A percentile compares a stretch with the other conserved stretches of the same genome.
Conservation (phyloP, 2,888 invertebrate genomes). For the Himalopsyche kuldschensis region DNA sequence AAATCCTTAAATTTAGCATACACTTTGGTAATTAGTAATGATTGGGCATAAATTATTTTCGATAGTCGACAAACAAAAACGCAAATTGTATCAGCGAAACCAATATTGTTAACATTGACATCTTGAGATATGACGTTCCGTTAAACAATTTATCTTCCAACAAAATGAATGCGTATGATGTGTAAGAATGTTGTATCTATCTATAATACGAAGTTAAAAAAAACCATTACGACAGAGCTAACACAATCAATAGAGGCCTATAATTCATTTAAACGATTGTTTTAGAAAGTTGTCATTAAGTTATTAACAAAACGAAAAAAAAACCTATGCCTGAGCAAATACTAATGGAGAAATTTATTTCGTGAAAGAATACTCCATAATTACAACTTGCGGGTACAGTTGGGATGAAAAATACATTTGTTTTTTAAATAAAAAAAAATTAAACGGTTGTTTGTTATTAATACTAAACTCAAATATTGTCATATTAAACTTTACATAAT, state of each 20-base stretch:
- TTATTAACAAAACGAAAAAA: neutral
- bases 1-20: no score
- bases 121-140: no score
- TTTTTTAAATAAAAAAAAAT: neutral
- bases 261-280: slow-evolving; percentile 1
- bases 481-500: no score
- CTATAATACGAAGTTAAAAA: neutral
- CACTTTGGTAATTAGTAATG: no score
- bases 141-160: neutral
- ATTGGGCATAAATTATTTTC: no score
- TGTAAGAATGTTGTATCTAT: neutral
- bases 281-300: slow-evolving; percentile 1
- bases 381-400: neutral
- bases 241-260: neutral
- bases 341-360: neutral
- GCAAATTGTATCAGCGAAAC: no score
- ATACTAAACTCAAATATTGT: no score
- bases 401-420: neutral
- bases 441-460: no score
- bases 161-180: neutral
- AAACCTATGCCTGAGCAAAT: neutral
- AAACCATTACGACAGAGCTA: neutral
- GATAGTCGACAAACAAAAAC: no score
- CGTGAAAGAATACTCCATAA: neutral
- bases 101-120: no score